Evolutionary conservation across 2,113 vertebrate genomes (phyloP).

Genomic region (Sciurus niger): DNA sequence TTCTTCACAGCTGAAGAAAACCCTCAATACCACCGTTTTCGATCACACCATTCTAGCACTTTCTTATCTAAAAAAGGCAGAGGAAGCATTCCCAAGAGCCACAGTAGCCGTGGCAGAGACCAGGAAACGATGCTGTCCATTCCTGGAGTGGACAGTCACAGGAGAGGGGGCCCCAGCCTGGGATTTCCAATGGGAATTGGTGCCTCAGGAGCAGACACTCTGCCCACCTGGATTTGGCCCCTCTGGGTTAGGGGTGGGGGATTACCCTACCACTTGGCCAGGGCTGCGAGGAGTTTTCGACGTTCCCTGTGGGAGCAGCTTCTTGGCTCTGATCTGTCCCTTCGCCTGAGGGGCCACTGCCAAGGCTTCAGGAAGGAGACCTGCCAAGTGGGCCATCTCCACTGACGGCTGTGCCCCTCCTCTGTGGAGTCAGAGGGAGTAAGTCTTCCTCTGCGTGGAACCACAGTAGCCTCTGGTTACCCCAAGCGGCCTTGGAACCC

Average conservation of each 20-base stretch:
- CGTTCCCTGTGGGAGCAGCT: neutral
- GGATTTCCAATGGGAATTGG: constrained; percentile 39
- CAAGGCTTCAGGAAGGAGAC: neutral
- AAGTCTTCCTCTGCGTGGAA: neutral
- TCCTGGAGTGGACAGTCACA: rapidly evolving
- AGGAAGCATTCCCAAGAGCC: neutral
- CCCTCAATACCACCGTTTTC: too few species aligned
- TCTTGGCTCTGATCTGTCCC: too few species aligned
- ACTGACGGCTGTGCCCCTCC: neutral
- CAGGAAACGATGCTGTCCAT: too few species aligned
- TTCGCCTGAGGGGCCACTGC: too few species aligned
- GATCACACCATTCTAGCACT: neutral
- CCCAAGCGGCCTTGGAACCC: neutral
- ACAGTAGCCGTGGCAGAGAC: rapidly evolving
- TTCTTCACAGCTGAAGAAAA: neutral
- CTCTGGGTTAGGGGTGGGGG: constrained; percentile 44
- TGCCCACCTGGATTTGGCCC: neutral
- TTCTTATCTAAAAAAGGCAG: neutral
- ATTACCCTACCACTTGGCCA: neutral
- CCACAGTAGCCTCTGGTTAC: too few species aligned
- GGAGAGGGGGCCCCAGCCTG: neutral
- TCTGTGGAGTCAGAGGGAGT: neutral
- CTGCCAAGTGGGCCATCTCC: neutral
- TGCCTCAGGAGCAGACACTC: neutral
- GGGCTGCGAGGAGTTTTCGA: neutral